A percentile compares a stretch with the other conserved stretches of the same genome.
Evolutionary conservation across 2,888 invertebrate genomes (phyloP).

Genomic region (Chydorus sphaericus): DNA sequence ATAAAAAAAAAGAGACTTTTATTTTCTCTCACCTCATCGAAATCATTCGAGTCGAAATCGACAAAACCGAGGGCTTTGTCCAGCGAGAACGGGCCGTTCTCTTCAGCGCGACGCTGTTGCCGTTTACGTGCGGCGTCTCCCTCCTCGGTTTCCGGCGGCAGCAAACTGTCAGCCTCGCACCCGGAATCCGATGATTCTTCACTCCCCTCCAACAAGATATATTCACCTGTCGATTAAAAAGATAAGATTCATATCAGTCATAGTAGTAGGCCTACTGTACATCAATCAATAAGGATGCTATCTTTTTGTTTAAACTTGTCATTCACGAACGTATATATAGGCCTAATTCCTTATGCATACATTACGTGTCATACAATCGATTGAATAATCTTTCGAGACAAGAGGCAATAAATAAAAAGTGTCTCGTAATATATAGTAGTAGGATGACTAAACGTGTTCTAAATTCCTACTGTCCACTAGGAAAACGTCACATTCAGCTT

Average conservation of each 20-base stretch:
- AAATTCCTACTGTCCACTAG: background rate
- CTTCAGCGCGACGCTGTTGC: background rate
- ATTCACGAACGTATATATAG: too few relatives aligned
- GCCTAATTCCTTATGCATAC: too few relatives aligned
- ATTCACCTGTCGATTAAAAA: background rate
- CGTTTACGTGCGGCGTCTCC: background rate
- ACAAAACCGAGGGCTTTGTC: background rate
- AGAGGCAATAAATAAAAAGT: background rate
- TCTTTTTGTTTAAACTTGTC: too few relatives aligned
- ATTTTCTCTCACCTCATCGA: background rate
- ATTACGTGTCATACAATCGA: too few relatives aligned
- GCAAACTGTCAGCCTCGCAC: background rate
- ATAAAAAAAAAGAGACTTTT: background rate
- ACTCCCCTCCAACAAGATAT: background rate
- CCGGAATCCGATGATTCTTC: background rate
- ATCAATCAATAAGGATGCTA: too few relatives aligned
- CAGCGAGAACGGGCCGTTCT: background rate
- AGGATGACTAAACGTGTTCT: slow-evolving; percentile 2
- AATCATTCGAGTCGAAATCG: background rate
- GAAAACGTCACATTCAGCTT: slow-evolving; percentile 4
- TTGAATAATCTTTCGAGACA: too few relatives aligned
- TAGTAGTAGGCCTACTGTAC: background rate
- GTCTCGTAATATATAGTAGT: slow-evolving; percentile 3
- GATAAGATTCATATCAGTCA: background rate
- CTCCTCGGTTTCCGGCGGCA: background rate